Base-by-base conservation (phyloP, 2,888 invertebrate species). In the Blomia tropicalis region DNA sequence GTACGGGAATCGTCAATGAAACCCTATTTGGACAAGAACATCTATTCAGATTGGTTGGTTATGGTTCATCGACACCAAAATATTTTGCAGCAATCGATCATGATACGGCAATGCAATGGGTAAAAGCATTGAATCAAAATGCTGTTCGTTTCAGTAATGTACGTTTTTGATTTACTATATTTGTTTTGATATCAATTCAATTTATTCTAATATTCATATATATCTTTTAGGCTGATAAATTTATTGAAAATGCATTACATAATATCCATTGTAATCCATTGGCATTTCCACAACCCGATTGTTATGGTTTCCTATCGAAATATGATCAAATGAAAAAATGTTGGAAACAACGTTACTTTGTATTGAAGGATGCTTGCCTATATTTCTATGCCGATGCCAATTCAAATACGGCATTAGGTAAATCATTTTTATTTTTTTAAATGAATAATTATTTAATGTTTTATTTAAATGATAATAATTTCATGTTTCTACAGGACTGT, bases 271-370 rank as follows among this genome's bases (percentile, higher is more conserved):
- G 87, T 59, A 82, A 87, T n/a, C 74, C 75, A 11, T 81, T 81
- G 59, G 81, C 82, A 41, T 83, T 92, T 66, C 79, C 82, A 19
- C 79, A 84, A 64, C 87, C 91, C 0, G 92, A 93, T 72, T 93
- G 92, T 75, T 86, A 85, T 72, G 93, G 93, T n/a, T 87, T 86
- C 74, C 79, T 93, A 64, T 82, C 83, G 76, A 91, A 91, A 75
- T 79, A 91, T 67, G 75, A 75, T 36, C 71, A 73, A 58, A 68
- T 87, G 79, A 85, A 86, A 71, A 77, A 77, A 69, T 84, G 86
- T 23, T 93, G 92, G 91, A 85, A 85, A 65, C 83, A 86, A 71
- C 80, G 90, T 60, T 93, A 90, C 77, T 92, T 91, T 77, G 87
- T 95, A 36, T 79, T 93, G 53, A 93, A 92, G 74, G 91, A 92